A percentile compares a stretch with the other conserved stretches of the same genome.
phyloP scores from a whole-genome alignment of 2,797 vertebrate species.

The Zenarchopterus dispar region DNA sequence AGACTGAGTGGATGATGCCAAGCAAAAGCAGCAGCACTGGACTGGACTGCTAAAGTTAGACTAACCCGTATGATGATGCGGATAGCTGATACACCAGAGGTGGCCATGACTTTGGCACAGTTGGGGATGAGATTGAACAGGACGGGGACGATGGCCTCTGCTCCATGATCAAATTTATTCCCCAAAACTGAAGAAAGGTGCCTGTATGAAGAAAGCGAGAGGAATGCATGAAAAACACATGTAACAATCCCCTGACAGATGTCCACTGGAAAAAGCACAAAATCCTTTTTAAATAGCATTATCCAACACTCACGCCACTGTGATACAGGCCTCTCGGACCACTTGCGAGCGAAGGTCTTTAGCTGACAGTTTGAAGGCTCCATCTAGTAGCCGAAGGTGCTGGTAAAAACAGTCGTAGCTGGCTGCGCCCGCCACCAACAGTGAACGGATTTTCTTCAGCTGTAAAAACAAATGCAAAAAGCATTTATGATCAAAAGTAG shows the following conservation, averaged over 20 bases:
- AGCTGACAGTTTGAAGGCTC: slow-evolving; percentile 96
- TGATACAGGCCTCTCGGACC: slow-evolving; percentile 96
- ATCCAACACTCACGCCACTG: slow-evolving; percentile 91
- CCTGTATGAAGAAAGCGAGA: slow-evolving; percentile 65
- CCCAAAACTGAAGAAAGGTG: slow-evolving; percentile 92
- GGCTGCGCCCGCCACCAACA: slow-evolving; percentile 92
- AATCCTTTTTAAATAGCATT: neutral
- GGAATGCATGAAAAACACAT: neutral
- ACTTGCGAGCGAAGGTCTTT: slow-evolving; percentile 98
- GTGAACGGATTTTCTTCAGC: slow-evolving; percentile 94
- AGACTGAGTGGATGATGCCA: neutral
- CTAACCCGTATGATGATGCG: slow-evolving; percentile 95
- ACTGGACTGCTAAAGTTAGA: neutral
- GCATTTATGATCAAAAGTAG: neutral
- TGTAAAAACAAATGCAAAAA: slow-evolving; percentile 49
- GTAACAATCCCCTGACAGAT: neutral
- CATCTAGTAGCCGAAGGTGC: slow-evolving; percentile 94
- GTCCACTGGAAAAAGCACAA: neutral
- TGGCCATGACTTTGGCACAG: slow-evolving; percentile 97
- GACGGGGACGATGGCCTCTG: slow-evolving; percentile 95
- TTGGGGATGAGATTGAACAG: slow-evolving; percentile 98
- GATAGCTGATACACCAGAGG: slow-evolving; percentile 93
- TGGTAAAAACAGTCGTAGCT: slow-evolving; percentile 96
- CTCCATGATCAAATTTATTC: slow-evolving; percentile 97
- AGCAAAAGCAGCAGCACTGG: neutral